phyloP scores from a whole-genome alignment of 2,797 vertebrate genomes.

The Petrocephalus sullivani region DNA sequence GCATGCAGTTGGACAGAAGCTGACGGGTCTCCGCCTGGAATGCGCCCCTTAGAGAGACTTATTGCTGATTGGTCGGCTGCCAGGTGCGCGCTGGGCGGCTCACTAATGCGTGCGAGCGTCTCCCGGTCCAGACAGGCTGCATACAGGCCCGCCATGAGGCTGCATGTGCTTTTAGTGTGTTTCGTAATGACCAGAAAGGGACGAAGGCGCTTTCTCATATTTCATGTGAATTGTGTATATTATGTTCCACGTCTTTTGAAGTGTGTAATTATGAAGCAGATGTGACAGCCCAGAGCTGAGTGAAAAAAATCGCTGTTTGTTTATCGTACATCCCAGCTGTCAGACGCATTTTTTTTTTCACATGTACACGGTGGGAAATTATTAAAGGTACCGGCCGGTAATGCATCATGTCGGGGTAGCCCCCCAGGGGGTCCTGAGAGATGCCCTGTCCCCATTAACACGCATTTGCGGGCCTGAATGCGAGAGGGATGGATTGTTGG shows the following conservation, averaged over 20 bases:
- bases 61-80: neutral
- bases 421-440: constrained; percentile 44
- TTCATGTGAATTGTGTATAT: constrained; percentile 47
- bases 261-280: constrained; percentile 72
- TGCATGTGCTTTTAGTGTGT: constrained; percentile 42
- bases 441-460: constrained; percentile 29
- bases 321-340: constrained; percentile 49
- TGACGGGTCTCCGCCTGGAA: neutral
- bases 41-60: neutral
- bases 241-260: constrained; percentile 64
- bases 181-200: constrained; percentile 12
- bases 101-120: constrained; percentile 58
- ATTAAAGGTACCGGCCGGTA: constrained; percentile 61
- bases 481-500: neutral
- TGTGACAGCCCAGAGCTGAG: constrained; percentile 64
- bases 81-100: constrained; percentile 66
- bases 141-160: neutral
- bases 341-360: constrained; percentile 46
- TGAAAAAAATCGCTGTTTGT: constrained; percentile 43
- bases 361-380: constrained; percentile 65
- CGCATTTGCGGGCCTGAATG: neutral
- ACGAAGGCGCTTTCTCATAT: constrained; percentile 33
- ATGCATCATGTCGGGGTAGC: constrained; percentile 64
- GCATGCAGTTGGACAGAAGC: neutral
- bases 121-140: neutral